Conservation (phyloP, 2,113 vertebrate species). For the Clupea harengus region DNA sequence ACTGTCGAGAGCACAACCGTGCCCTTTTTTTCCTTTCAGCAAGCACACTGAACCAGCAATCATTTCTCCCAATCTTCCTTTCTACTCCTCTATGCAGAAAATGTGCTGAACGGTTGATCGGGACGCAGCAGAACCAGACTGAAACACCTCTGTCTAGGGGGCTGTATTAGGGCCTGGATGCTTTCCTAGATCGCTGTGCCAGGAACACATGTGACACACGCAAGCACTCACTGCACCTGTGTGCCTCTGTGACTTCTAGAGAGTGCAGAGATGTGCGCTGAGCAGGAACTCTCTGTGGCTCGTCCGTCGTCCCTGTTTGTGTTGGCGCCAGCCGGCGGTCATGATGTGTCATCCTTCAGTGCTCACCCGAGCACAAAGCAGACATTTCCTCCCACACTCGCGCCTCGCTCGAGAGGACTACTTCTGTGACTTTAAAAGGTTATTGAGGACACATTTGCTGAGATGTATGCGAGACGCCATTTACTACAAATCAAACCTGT, state of each 20-base stretch:
- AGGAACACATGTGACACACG: not conserved
- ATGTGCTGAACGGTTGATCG: no score
- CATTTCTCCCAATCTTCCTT: not conserved
- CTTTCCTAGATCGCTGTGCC: not conserved
- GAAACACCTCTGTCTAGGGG: not conserved
- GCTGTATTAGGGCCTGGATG: not conserved
- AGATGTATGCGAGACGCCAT: not conserved
- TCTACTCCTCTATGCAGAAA: no score
- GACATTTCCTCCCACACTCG: not conserved
- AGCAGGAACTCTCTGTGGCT: not conserved
- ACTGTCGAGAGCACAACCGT: not conserved
- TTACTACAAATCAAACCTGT: not conserved
- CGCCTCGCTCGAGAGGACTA: not conserved
- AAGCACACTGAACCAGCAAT: not conserved
- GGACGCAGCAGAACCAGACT: not conserved
- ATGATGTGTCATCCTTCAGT: not conserved
- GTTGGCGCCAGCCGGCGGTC: not conserved
- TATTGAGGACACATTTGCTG: not conserved
- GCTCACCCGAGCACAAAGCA: conserved; percentile 2
- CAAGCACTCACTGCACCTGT: not conserved
- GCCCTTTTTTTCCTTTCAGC: no score
- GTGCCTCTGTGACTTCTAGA: not conserved
- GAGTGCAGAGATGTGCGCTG: not conserved
- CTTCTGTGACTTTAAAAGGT: not conserved
- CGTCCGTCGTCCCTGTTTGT: not conserved